Conservation (phyloP, 2,888 invertebrate genomes). For the Allolobophora icterica region DNA sequence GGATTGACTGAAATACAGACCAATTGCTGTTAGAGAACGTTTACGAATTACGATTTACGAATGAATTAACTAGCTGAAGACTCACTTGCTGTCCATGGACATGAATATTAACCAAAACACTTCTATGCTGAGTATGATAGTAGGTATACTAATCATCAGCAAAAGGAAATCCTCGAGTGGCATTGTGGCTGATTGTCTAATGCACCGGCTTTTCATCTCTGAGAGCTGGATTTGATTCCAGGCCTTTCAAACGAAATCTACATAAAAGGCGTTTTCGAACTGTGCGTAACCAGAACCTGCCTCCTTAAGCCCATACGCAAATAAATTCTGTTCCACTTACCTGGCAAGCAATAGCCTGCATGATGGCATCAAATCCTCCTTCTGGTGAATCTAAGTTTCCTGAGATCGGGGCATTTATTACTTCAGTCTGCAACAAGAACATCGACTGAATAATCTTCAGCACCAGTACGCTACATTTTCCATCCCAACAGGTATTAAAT, state of each 20-base stretch:
- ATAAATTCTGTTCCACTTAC: conserved; percentile 57
- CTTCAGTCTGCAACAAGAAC: conserved; percentile 53
- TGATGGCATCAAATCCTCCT: conserved; percentile 98
- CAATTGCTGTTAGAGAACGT: no score
- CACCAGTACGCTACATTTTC: not conserved
- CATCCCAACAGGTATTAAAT: no score
- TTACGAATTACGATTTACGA: no score
- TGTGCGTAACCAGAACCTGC: not conserved
- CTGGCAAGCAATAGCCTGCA: conserved; percentile 89
- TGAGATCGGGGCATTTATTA: conserved; percentile 74
- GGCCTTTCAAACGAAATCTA: not conserved
- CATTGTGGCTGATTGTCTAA: not conserved
- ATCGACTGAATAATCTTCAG: not conserved
- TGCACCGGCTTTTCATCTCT: not conserved
- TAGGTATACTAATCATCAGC: no score
- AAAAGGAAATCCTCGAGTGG: no score
- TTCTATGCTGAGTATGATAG: no score
- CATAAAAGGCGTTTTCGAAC: not conserved
- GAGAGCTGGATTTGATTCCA: not conserved
- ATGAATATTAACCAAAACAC: no score
- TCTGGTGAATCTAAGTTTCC: conserved; percentile 98
- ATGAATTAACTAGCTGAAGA: no score
- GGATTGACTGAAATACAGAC: no score
- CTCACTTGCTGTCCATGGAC: no score
- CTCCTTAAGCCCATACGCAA: not conserved